Percentiles rank a stretch among this genome's conserved stretches.
phyloP scores from a whole-genome alignment of 2,888 invertebrate species.

The Graphium colonna region DNA sequence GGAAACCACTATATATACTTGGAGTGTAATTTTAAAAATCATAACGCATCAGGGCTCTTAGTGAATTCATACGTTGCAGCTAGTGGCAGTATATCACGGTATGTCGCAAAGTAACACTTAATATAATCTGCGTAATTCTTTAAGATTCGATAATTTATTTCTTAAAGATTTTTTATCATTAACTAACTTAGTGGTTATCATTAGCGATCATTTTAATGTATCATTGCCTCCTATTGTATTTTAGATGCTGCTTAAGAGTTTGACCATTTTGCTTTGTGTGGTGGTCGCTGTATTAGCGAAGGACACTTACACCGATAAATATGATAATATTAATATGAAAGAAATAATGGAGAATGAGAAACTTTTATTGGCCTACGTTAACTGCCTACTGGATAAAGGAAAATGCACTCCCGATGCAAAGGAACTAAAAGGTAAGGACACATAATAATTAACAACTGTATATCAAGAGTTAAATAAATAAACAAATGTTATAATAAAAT shows the following conservation, averaged over 20 bases:
- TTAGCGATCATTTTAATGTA: no score
- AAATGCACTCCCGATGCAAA: slow-evolving; percentile 85
- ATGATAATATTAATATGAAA: slow-evolving; percentile 85
- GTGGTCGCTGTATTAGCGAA: slow-evolving; percentile 25
- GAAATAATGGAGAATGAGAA: slow-evolving; percentile 83
- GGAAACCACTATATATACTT: slow-evolving; percentile 52
- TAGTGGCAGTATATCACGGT: not conserved
- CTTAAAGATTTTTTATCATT: no score
- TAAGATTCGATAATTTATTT: not conserved
- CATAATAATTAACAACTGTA: not conserved
- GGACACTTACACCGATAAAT: slow-evolving; percentile 81
- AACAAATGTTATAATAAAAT: no score
- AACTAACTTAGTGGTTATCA: no score
- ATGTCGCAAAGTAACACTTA: no score
- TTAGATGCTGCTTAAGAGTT: slow-evolving; percentile 31
- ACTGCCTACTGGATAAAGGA: slow-evolving; percentile 83
- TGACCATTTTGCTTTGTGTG: slow-evolving; percentile 28
- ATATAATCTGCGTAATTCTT: no score
- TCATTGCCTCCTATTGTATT: slow-evolving; percentile 1
- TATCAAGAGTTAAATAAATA: no score
- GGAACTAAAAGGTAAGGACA: slow-evolving; percentile 85
- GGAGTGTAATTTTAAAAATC: slow-evolving; percentile 44
- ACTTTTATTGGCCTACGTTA: slow-evolving; percentile 82
- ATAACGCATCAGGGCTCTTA: slow-evolving; percentile 49
- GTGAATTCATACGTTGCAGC: not conserved